Conservation (phyloP, 2,888 invertebrate species). For the Ctena decussata region DNA sequence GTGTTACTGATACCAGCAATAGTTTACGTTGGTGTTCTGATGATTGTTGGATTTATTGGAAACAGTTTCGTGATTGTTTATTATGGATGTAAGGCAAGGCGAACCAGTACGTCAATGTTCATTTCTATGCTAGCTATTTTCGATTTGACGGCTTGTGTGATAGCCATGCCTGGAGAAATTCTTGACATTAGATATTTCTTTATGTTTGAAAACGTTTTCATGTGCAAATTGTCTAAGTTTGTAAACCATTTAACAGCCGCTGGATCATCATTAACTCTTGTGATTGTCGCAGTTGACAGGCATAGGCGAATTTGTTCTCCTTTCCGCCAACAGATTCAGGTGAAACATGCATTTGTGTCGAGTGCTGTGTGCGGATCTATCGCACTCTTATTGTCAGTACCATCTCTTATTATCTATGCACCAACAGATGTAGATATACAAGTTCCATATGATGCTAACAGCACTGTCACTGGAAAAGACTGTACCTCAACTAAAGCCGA, state of each 20-base stretch:
- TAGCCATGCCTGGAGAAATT: conserved; percentile 78
- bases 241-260: conserved; percentile 67
- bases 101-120: conserved; percentile 71
- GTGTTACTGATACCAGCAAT: conserved; percentile 71
- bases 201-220: conserved; percentile 66
- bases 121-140: conserved; percentile 73
- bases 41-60: conserved; percentile 74
- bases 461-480: conserved; percentile 62
- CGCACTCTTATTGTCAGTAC: conserved; percentile 51
- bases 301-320: conserved; percentile 65
- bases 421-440: conserved; percentile 42
- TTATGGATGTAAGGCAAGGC: conserved; percentile 66
- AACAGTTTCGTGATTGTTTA: conserved; percentile 74
- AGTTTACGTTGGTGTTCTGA: conserved; percentile 67
- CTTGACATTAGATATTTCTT: conserved; percentile 73
- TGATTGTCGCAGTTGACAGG: conserved; percentile 75
- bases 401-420: conserved; percentile 63
- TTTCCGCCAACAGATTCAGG: conserved; percentile 61
- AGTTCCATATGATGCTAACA: conserved; percentile 3
- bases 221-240: conserved; percentile 74
- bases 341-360: conserved; percentile 57
- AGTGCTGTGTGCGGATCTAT: conserved; percentile 50
- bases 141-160: conserved; percentile 71
- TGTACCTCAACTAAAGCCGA: conserved; percentile 70
- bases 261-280: conserved; percentile 68